These are phyloP conservation scores for Eolophus roseicapilla DNA, from an alignment of 2,113 vertebrate genomes.

Conservation along the genomic window DNA sequence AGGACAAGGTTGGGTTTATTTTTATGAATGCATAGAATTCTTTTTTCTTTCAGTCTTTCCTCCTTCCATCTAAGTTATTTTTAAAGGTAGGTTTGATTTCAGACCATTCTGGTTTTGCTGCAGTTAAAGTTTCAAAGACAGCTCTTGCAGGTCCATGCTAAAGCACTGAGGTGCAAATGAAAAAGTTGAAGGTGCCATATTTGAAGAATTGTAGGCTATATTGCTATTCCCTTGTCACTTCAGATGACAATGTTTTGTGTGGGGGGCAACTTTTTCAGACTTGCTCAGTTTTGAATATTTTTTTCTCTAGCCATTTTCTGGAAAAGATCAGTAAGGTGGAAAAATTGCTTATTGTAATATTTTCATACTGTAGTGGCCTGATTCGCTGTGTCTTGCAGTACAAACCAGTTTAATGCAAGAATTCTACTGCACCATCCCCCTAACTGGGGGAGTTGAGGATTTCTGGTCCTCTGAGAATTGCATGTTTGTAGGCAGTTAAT, in stretches of 20 bases:
- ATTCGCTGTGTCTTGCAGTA: background rate
- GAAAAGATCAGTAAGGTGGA: background rate
- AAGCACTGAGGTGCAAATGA: background rate
- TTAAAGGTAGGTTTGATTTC: background rate
- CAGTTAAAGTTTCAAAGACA: background rate
- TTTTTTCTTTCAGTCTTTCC: background rate
- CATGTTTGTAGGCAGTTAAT: background rate
- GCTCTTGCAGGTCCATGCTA: background rate
- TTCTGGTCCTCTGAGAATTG: background rate
- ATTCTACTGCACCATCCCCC: background rate
- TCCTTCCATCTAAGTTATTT: background rate
- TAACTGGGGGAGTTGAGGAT: background rate
- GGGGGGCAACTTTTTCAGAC: background rate
- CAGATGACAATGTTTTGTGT: rapidly evolving
- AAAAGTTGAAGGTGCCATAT: background rate
- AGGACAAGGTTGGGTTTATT: background rate
- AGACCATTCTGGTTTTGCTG: background rate
- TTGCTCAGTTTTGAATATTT: background rate
- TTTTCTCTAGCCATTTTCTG: background rate
- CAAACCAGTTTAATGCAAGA: background rate
- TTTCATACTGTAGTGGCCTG: background rate
- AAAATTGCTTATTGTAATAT: background rate
- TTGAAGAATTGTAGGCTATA: background rate
- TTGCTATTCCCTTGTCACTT: background rate
- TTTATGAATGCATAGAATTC: background rate